A percentile compares a stretch with the other conserved stretches of the same genome.
Evolutionary conservation across 2,797 vertebrate genomes (phyloP).

Genomic region (Geotrypetes seraphini): DNA sequence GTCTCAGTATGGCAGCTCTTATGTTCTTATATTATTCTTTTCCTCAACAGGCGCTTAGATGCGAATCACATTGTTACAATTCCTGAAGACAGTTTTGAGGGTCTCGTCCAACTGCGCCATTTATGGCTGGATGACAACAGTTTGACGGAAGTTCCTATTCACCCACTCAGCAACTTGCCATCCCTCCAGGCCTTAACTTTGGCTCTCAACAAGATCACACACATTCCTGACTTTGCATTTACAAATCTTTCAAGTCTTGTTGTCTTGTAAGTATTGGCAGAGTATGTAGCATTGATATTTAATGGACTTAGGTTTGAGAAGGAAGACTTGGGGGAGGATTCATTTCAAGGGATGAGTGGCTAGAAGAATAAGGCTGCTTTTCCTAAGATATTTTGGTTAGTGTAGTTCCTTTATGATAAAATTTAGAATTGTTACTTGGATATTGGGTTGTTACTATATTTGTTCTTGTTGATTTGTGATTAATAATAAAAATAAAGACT

Average conservation of each 20-base stretch:
- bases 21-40: constrained; percentile 14
- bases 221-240: constrained; percentile 86
- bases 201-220: constrained; percentile 85
- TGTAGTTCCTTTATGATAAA: too few relatives aligned
- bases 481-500: too few relatives aligned
- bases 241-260: constrained; percentile 90
- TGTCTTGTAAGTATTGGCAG: constrained; percentile 74
- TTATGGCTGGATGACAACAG: constrained; percentile 96
- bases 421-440: too few relatives aligned
- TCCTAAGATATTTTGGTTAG: too few relatives aligned
- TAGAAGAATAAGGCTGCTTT: too few relatives aligned
- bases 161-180: constrained; percentile 75
- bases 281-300: too few relatives aligned
- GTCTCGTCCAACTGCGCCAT: constrained; percentile 84
- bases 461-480: too few relatives aligned
- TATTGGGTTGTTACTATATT: too few relatives aligned
- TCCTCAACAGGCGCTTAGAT: constrained; percentile 71
- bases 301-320: too few relatives aligned
- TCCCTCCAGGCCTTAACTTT: constrained; percentile 88
- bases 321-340: too few relatives aligned
- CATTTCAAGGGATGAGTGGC: too few relatives aligned
- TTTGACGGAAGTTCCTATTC: constrained; percentile 75
- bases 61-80: constrained; percentile 89
- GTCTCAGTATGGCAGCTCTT: too few relatives aligned
- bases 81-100: constrained; percentile 87